Percentiles rank a stretch among this genome's conserved stretches.
Evolutionary conservation across 2,113 vertebrate genomes (phyloP).

Genomic region (Pogonocichla stellata): DNA sequence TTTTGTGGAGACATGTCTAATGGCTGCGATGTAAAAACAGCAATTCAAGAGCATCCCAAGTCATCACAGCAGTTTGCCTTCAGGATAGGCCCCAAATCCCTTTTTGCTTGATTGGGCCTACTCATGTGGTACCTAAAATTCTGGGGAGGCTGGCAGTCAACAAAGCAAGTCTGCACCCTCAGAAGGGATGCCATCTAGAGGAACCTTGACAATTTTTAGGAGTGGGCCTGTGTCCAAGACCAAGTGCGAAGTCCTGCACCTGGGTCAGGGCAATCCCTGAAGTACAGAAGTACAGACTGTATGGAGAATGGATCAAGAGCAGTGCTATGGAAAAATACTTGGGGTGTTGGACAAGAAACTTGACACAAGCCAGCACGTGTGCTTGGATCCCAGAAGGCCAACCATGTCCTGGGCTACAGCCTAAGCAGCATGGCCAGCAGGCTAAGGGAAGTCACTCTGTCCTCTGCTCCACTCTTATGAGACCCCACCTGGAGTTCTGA

Average conservation of each 20-base stretch:
- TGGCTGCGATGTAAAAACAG: background rate
- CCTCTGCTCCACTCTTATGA: background rate
- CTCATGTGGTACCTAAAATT: background rate
- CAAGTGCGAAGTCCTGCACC: background rate
- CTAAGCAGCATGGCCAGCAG: background rate
- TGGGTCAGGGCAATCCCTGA: background rate
- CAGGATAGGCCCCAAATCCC: background rate
- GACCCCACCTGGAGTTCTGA: background rate
- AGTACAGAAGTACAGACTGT: background rate
- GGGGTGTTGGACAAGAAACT: background rate
- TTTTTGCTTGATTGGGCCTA: background rate
- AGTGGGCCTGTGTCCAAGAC: background rate
- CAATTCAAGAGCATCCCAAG: background rate
- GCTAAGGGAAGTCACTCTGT: background rate
- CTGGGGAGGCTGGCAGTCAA: background rate
- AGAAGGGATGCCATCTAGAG: background rate
- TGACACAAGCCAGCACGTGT: background rate
- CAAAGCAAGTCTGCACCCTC: background rate
- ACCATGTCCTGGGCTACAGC: background rate
- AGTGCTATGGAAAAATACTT: background rate
- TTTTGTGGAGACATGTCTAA: background rate
- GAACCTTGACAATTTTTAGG: background rate
- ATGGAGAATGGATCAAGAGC: background rate
- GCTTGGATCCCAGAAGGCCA: background rate
- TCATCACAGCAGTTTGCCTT: background rate